Percentiles rank a stretch among this genome's conserved stretches.
These are phyloP conservation scores for Liopterus haemorrhoidalis DNA, from an alignment of 2,888 invertebrate genomes.

Conservation along the genomic window DNA sequence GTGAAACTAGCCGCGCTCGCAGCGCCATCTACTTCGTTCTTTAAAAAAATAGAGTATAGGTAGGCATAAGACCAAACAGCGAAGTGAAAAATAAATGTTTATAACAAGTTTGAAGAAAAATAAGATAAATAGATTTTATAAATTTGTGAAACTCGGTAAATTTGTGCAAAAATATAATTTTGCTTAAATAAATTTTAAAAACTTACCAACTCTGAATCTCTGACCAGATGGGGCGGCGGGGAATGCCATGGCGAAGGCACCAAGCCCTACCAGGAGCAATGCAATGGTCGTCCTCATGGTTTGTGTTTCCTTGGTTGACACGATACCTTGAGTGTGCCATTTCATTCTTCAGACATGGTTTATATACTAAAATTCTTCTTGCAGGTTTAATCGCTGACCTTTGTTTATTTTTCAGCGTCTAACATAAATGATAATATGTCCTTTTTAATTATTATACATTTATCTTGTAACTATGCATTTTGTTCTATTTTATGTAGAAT, in stretches of 20 bases:
- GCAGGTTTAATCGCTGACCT: slow-evolving; percentile 5
- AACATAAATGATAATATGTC: not conserved
- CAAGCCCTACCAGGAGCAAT: slow-evolving; percentile 21
- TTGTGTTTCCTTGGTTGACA: slow-evolving; percentile 16
- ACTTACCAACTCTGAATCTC: slow-evolving; percentile 19
- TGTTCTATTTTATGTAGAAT: too few relatives aligned
- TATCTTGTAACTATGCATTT: too few relatives aligned
- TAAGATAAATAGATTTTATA: too few relatives aligned
- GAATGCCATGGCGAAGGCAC: slow-evolving; percentile 20
- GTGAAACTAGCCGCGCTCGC: too few relatives aligned
- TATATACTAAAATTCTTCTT: slow-evolving; percentile 15
- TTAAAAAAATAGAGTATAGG: too few relatives aligned
- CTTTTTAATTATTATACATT: not conserved
- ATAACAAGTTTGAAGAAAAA: not conserved
- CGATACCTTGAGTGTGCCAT: slow-evolving; percentile 20
- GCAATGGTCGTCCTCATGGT: slow-evolving; percentile 26
- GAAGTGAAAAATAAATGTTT: too few relatives aligned
- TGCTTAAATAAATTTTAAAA: slow-evolving; percentile 12
- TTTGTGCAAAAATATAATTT: too few relatives aligned
- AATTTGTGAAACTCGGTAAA: too few relatives aligned
- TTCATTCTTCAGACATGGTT: not conserved
- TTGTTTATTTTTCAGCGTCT: not conserved
- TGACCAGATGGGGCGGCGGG: slow-evolving; percentile 12
- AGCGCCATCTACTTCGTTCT: too few relatives aligned
- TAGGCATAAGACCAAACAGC: too few relatives aligned